Base-by-base conservation (phyloP, 2,113 vertebrate genomes). In the Pogonocichla stellata region DNA sequence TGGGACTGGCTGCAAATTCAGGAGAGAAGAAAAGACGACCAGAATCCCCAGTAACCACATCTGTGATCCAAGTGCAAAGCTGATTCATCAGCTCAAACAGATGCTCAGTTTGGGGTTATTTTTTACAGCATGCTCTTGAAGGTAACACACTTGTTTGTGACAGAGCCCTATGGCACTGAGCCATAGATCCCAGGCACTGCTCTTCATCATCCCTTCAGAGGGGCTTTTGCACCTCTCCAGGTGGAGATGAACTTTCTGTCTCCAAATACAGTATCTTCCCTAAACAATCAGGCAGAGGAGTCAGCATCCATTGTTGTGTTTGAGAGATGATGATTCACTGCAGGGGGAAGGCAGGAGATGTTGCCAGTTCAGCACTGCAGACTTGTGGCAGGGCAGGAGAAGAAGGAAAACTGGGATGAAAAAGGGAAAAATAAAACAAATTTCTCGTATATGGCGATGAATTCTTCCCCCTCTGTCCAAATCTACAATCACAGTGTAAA, bases 301-400 rank as follows among this genome's bases (percentile, higher is more conserved):
- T 78, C 38, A 33, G 43, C 56, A 60, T n/a, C 60, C 5, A 0
- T 60, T 57, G 31, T 42, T 61, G 50, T 78, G 64, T 53, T 90
- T 67, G 31, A 61, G 47, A 72, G 31, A 14, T 19, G 34, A 72
- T 73, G 64, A 88, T 66, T 95, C 88, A 92, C 56, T 2, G 5
- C 75, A 43, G 19, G 10, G 10, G 34, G 47, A 85, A 87, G 62
- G 57, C 53, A 66, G 80, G 53, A 90, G 58, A 42, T 50, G 54
- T 12, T 92, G 40, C 61, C 85, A 79, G 53, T 65, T 72, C 75
- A 61, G 61, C 53, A n/a, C 24, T 71, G 40, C 31, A 60, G 57
- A 34, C 48, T 78, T 5, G 1, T 62, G 20, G 6, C 43, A 75
- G 53, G 47, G 31, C 13, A n/a, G 1, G 0, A 17, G 29, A 40